Conservation (phyloP, 37 sponge, comb jelly and placozoan species). For the Dysidea cf. avara region DNA sequence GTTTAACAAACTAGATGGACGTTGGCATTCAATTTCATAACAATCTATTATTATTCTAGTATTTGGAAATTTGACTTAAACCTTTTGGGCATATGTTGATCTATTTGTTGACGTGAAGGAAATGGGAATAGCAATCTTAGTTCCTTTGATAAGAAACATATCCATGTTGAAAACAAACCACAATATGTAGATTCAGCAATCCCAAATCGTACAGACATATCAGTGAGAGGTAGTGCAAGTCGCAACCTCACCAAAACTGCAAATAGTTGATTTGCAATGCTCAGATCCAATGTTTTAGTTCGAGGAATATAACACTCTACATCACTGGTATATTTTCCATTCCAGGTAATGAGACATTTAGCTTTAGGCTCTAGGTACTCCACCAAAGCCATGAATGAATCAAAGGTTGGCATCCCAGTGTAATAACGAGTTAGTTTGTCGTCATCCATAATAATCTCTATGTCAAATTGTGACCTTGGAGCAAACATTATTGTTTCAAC, state of each 20-base stretch:
- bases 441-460: background rate
- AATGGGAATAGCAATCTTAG: constrained; percentile 34
- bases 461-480: background rate
- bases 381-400: constrained; percentile 15
- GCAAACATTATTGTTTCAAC: background rate
- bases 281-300: background rate
- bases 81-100: constrained; percentile 24
- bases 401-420: constrained; percentile 33
- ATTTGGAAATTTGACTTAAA: constrained; percentile 25
- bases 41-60: constrained; percentile 28
- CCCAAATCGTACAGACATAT: background rate
- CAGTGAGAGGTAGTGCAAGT: background rate
- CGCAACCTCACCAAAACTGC: constrained; percentile 27
- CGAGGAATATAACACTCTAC: background rate
- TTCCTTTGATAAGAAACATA: constrained; percentile 12
- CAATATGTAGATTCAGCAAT: constrained; percentile 10
- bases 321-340: background rate
- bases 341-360: constrained; percentile 1
- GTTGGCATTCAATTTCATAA: constrained; percentile 26
- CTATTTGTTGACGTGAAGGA: constrained; percentile 23
- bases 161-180: constrained; percentile 30
- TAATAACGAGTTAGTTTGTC: constrained; percentile 40
- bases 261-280: constrained; percentile 17
- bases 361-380: constrained; percentile 45
- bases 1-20: constrained; percentile 12